Percentiles rank a stretch among this genome's conserved stretches.
Conservation (phyloP, 1,140 invertebrate genomes). For the Penaeus vannamei region DNA sequence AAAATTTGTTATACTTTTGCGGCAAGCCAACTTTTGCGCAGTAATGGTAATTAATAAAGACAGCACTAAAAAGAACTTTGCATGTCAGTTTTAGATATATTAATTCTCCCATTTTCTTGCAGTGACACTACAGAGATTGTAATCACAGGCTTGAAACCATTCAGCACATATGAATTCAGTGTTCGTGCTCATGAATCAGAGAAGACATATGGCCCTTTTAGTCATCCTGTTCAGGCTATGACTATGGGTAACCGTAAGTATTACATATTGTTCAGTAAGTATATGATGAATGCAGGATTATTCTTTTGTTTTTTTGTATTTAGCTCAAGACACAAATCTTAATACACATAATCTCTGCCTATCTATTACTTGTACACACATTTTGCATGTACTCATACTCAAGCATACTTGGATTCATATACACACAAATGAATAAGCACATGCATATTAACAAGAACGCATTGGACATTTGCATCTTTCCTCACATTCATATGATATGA, state of each 20-base stretch:
- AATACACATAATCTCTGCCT: no score
- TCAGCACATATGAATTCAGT: constrained; percentile 78
- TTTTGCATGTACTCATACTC: no score
- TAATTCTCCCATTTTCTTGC: constrained; percentile 36
- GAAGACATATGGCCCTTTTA: constrained; percentile 72
- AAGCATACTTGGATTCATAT: no score
- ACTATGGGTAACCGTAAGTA: constrained; percentile 75
- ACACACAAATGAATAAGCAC: no score
- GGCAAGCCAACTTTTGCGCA: no score
- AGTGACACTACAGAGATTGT: constrained; percentile 73
- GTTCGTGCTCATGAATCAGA: constrained; percentile 73
- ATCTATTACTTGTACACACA: no score
- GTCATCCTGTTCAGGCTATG: constrained; percentile 74
- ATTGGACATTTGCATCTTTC: no score
- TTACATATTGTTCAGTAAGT: constrained; percentile 24
- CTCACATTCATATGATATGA: no score
- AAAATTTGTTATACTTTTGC: background rate
- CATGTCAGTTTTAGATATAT: background rate
- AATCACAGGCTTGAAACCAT: constrained; percentile 76
- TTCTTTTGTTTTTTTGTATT: constrained; percentile 9
- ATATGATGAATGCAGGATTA: background rate
- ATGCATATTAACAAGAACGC: no score
- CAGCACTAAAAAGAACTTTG: background rate
- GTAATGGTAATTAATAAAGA: no score
- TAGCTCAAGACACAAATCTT: background rate